Conservation (phyloP, 2,888 invertebrate species). For the Drosophila yooni region DNA sequence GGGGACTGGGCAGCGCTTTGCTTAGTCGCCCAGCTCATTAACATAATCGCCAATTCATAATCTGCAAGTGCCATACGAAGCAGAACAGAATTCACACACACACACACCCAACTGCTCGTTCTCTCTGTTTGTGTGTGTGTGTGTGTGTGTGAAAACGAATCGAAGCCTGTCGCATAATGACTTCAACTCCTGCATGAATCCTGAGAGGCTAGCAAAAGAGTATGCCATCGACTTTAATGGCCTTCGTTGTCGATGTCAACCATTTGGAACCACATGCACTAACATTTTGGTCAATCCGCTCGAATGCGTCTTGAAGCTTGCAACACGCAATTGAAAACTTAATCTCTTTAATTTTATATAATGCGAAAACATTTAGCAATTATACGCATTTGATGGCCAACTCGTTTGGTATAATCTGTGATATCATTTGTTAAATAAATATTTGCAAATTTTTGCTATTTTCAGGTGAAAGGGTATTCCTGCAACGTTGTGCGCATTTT, state of each 20-base stretch:
- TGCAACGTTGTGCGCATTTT: not conserved
- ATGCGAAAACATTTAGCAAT: not conserved
- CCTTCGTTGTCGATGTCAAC: slow-evolving; percentile 52
- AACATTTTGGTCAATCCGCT: slow-evolving; percentile 7
- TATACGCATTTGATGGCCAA: not conserved
- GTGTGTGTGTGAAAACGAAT: slow-evolving; percentile 36
- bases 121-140: slow-evolving; percentile 5
- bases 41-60: slow-evolving; percentile 79
- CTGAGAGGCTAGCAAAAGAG: slow-evolving; percentile 24
- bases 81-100: slow-evolving; percentile 33
- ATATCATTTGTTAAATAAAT: not conserved
- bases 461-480: slow-evolving; percentile 12
- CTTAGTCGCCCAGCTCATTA: slow-evolving; percentile 55
- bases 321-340: not conserved
- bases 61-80: slow-evolving; percentile 51
- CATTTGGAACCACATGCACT: slow-evolving; percentile 28
- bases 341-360: not conserved
- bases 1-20: slow-evolving; percentile 27
- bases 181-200: slow-evolving; percentile 41
- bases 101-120: not conserved
- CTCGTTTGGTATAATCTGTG: not conserved
- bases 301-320: slow-evolving; percentile 11
- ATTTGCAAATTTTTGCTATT: not conserved
- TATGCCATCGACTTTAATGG: slow-evolving; percentile 56
- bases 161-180: slow-evolving; percentile 59